Percentiles rank a stretch among this genome's conserved stretches.
Conservation (phyloP, 2,888 invertebrate species). For the Gymnocheta viridis region DNA sequence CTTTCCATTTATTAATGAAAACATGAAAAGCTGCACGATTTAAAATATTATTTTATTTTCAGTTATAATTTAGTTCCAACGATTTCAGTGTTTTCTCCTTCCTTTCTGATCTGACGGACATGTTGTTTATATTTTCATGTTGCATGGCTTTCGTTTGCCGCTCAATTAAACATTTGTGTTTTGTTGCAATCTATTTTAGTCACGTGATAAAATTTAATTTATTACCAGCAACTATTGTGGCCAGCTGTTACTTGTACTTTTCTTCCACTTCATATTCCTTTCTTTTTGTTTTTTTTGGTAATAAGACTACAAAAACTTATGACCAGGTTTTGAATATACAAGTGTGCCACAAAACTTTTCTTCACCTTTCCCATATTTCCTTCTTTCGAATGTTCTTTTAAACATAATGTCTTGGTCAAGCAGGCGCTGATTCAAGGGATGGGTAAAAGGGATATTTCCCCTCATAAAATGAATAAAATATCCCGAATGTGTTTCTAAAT, state of each 20-base stretch:
- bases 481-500: too few relatives aligned
- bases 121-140: neutral
- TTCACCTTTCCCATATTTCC: neutral
- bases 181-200: slow-evolving; percentile 20
- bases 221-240: neutral
- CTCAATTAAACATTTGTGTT: neutral
- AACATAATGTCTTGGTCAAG: neutral
- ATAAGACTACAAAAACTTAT: neutral
- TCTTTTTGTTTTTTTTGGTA: neutral
- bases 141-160: neutral
- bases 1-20: neutral
- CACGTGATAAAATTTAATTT: slow-evolving; percentile 41
- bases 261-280: neutral
- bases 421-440: too few relatives aligned
- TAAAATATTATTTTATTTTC: neutral
- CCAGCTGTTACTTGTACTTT: neutral
- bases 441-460: too few relatives aligned
- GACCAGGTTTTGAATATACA: neutral
- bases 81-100: neutral
- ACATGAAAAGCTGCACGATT: neutral
- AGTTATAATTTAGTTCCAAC: neutral
- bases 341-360: neutral
- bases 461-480: too few relatives aligned
- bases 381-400: neutral
- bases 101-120: neutral